Evolutionary conservation across 2,113 vertebrate genomes (phyloP), one percentile per base, ranked within the genome.

Genomic region (Gulo gulo): DNA sequence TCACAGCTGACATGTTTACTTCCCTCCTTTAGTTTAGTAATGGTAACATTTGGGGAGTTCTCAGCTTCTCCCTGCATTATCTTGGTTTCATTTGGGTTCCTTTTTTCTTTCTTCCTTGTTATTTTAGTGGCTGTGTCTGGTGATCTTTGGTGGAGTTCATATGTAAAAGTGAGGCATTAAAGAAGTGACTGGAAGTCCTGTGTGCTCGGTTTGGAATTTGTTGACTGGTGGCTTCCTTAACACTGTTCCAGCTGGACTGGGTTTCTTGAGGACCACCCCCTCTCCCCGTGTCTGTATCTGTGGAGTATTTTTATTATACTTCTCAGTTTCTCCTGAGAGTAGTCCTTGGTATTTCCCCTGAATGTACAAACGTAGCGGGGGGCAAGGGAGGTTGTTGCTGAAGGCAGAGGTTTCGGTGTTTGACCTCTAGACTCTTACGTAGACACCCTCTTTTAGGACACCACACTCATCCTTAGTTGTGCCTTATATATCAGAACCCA

Each of bases 351-450:
- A 45, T 34, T 73, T 95, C 39, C 57, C 55, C 34, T 61, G 3
- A 59, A 21, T 78, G 16, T n/a, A 34, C 26, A 57, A 8, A 82
- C 9, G 1, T 6, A 23, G n/a, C 31, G 11, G 13, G 29, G 6
- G 6, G 1, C 5, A 4, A 24, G 4, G 6, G 9, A 4, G 9
- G 7, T 57, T 57, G 20, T 6, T 12, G 74, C 13, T 21, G 52
- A 31, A 36, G 7, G n/a, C 59, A 13, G 83, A 82, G 69, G 2
- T 78, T 26, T 57, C 50, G 1, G 15, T 47, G 45, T 81, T 85
- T 16, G 59, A 15, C 20, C 4, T 21, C 3, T 10, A 73, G 34
- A 10, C 14, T 79, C 42, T 87, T 36, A 34, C 23, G 23, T 63
- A 29, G 20, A 21, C 10, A 2, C 13, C 12, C 36, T 4, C 23